Percentiles rank a stretch among this genome's conserved stretches.
These are phyloP conservation scores for Lepilemur septentrionalis DNA, from an alignment of 2,797 vertebrate species.

Conservation along the genomic window DNA sequence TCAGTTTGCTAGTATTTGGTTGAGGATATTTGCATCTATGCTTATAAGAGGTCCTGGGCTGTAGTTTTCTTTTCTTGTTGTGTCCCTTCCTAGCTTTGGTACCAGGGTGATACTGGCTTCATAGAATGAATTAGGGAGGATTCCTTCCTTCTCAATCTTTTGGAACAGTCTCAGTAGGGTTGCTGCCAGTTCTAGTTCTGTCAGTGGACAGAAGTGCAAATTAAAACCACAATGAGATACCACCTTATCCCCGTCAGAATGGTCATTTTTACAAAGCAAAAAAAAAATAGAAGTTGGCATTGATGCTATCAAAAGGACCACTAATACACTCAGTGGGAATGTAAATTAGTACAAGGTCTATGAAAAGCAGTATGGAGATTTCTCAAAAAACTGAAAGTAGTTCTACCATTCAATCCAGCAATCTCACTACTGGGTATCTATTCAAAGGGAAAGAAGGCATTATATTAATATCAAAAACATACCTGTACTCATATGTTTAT, in stretches of 20 bases:
- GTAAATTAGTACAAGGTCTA: not conserved
- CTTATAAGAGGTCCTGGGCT: not conserved
- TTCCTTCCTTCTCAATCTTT: not conserved
- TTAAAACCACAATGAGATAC: not conserved
- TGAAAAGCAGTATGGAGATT: not conserved
- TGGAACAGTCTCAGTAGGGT: not conserved
- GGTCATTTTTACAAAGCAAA: not conserved
- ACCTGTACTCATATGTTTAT: not conserved
- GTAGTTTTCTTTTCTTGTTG: not conserved
- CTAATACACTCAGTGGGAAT: not conserved
- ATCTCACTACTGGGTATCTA: not conserved
- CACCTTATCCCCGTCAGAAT: not conserved
- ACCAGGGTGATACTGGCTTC: not conserved
- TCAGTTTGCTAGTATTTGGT: not conserved
- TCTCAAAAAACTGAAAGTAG: not conserved
- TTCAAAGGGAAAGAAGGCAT: not conserved
- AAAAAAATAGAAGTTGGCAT: not conserved
- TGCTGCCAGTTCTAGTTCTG: not conserved
- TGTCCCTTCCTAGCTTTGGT: not conserved
- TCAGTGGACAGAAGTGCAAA: not conserved
- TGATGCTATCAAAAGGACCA: not conserved
- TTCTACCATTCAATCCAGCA: not conserved
- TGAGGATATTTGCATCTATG: not conserved
- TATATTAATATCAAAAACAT: not conserved
- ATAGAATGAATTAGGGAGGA: not conserved